Conservation (phyloP, 2,113 vertebrate species). For the Perccottus glenii region DNA sequence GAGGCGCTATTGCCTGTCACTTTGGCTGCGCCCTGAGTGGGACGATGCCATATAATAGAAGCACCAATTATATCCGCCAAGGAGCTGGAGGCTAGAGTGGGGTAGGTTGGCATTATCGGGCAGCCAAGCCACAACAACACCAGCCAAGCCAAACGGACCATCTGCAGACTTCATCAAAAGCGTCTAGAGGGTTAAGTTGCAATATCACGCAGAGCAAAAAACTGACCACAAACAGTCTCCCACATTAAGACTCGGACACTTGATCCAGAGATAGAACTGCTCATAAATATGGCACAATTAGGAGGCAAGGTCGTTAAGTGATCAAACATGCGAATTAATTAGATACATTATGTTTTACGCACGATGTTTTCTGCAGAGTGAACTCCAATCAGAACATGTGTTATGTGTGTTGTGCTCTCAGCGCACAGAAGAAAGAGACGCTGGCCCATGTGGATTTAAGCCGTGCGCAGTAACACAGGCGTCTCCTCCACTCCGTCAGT, state of each 20-base stretch:
- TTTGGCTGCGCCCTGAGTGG: constrained; percentile 46
- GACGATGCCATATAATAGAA: constrained; percentile 44
- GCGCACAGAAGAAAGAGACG: constrained; percentile 7
- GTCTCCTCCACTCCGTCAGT: constrained; percentile 17
- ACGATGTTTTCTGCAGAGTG: constrained; percentile 30
- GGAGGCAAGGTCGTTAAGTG: constrained; percentile 70
- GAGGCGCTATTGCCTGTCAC: constrained; percentile 34
- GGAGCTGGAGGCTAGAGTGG: constrained; percentile 29
- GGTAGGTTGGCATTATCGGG: constrained; percentile 34
- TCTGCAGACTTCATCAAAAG: constrained; percentile 60
- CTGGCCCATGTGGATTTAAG: constrained; percentile 24
- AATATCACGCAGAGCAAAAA: constrained; percentile 43
- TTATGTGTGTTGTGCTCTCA: constrained; percentile 37
- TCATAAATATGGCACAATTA: constrained; percentile 58
- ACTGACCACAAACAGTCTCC: constrained; percentile 42
- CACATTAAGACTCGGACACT: neutral
- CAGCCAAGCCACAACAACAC: constrained; percentile 44
- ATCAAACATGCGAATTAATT: constrained; percentile 16
- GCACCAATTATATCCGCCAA: constrained; percentile 45
- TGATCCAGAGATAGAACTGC: neutral
- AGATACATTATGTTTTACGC: neutral
- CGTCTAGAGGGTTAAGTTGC: constrained; percentile 52
- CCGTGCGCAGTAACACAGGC: constrained; percentile 47
- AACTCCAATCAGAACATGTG: constrained; percentile 63
- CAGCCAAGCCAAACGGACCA: constrained; percentile 57